Conservation (phyloP, 2,888 invertebrate genomes). For the Xestia sexstrigata region DNA sequence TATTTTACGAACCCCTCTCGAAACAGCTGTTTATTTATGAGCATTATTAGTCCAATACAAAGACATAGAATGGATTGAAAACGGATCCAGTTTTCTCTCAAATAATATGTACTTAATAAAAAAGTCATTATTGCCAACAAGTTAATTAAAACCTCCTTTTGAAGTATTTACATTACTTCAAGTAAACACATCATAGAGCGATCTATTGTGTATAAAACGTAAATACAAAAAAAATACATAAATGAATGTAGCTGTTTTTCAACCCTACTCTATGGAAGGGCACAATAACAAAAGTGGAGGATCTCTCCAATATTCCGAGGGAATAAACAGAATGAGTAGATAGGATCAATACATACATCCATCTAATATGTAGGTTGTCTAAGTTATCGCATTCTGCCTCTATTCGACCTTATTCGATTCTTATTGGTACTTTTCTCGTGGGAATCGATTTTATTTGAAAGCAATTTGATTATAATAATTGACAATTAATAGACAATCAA, state of each 20-base stretch:
- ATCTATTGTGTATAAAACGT: not conserved
- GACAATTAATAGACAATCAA: not conserved
- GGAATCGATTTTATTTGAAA: not conserved
- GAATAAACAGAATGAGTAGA: constrained; percentile 41
- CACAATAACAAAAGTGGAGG: constrained; percentile 29
- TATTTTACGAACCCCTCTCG: not conserved
- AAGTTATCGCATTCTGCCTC: constrained; percentile 1
- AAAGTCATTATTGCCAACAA: not conserved
- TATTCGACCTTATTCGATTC: constrained; percentile 7
- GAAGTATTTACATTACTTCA: not conserved
- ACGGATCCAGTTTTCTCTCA: not conserved
- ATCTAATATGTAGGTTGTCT: constrained; percentile 5
- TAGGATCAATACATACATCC: constrained; percentile 34
- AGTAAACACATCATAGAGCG: not conserved
- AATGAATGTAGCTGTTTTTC: constrained; percentile 31
- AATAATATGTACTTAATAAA: not conserved
- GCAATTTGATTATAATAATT: not conserved
- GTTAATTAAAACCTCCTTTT: not conserved
- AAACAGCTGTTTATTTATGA: not conserved
- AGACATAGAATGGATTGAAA: not conserved
- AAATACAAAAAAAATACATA: constrained; percentile 11
- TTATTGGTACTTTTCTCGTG: not conserved
- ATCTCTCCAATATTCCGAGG: constrained; percentile 23
- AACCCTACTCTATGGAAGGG: constrained; percentile 11
- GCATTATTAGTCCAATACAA: not conserved